Evolutionary conservation across 2,797 vertebrate genomes (phyloP).

Genomic region (Chaunax sp.): DNA sequence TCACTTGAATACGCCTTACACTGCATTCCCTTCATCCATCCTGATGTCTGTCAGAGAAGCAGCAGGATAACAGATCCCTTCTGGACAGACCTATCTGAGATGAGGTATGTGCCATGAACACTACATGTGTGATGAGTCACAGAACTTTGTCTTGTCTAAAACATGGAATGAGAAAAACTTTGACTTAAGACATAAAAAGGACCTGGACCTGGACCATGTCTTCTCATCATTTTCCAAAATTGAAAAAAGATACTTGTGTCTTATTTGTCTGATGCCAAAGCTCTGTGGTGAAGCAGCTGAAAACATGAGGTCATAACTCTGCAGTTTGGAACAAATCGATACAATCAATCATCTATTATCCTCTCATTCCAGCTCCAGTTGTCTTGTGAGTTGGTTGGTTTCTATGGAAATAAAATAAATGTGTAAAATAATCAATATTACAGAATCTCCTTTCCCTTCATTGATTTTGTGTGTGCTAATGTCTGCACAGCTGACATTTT

Average conservation of each 20-base stretch:
- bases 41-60: background rate
- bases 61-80: no score
- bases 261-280: no score
- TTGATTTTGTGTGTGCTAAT: no score
- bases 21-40: background rate
- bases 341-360: no score
- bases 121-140: no score
- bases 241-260: background rate
- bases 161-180: background rate
- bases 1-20: background rate
- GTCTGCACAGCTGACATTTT: no score
- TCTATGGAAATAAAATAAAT: background rate
- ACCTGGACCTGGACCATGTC: background rate
- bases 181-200: background rate
- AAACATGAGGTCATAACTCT: no score
- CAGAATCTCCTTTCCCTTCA: background rate
- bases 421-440: background rate
- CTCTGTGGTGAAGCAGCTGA: no score
- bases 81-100: no score
- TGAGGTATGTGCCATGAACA: no score
- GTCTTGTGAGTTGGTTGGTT: background rate
- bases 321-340: no score
- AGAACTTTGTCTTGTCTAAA: background rate
- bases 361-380: no score
- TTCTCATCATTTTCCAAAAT: slow-evolving; percentile 9